Percentiles rank a stretch among this genome's conserved stretches.
phyloP scores from a whole-genome alignment of 2,113 vertebrate genomes.

The Rhabdomys dilectus region DNA sequence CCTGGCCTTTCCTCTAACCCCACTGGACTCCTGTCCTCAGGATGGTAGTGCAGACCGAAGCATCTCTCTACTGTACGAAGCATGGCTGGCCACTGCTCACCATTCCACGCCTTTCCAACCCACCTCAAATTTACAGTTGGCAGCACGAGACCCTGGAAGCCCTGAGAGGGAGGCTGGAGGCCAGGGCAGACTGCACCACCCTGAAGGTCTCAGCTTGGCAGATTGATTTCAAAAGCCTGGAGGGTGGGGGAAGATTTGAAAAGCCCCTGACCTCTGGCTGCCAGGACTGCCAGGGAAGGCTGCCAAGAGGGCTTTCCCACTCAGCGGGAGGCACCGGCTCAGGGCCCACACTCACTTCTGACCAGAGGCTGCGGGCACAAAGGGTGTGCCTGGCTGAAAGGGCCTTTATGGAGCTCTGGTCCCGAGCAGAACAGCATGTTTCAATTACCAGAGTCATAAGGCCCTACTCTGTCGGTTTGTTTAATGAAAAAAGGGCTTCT shows the following conservation, averaged over 20 bases:
- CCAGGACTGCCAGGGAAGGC: slow-evolving; percentile 10
- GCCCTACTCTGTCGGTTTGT: slow-evolving; percentile 85
- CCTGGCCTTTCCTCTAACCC: neutral
- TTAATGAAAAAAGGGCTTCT: slow-evolving; percentile 87
- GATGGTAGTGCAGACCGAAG: neutral
- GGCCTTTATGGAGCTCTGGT: slow-evolving; percentile 84
- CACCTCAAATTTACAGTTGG: slow-evolving; percentile 12
- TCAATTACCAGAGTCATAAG: slow-evolving; percentile 87
- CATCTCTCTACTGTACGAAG: rapidly evolving
- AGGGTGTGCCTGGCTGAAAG: slow-evolving; percentile 80
- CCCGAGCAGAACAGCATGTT: slow-evolving; percentile 85
- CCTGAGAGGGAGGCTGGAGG: neutral
- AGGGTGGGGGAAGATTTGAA: slow-evolving; percentile 59
- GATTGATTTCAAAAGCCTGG: slow-evolving; percentile 76
- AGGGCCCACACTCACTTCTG: slow-evolving; percentile 72
- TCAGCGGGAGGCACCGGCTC: slow-evolving; percentile 68
- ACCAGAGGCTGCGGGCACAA: slow-evolving; percentile 80
- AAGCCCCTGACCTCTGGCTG: slow-evolving; percentile 79
- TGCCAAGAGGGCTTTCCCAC: slow-evolving; percentile 79
- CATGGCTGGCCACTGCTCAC: rapidly evolving
- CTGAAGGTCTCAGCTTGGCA: slow-evolving; percentile 41
- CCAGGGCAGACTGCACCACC: neutral
- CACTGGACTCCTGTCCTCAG: rapidly evolving
- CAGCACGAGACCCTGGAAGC: neutral
- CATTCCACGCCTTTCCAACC: neutral